A percentile compares a stretch with the other conserved stretches of the same genome.
Evolutionary conservation across 1,140 invertebrate genomes (phyloP).

Genomic region (Ips nitidus): DNA sequence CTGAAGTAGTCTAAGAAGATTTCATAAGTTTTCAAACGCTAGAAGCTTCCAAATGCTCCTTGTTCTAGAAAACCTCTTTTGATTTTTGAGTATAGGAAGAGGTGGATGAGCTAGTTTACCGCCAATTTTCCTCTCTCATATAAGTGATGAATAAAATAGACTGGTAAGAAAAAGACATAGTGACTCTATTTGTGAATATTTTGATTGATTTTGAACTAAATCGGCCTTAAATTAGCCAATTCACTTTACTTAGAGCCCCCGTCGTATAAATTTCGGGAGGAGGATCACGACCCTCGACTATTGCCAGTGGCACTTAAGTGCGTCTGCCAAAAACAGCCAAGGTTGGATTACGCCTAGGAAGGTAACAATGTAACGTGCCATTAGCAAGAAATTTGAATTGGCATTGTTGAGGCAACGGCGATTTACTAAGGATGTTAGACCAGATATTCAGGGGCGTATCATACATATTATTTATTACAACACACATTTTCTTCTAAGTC

Average conservation of each 20-base stretch:
- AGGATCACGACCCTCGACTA: background rate
- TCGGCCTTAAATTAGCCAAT: background rate
- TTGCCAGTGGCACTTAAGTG: constrained; percentile 44
- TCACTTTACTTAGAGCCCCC: background rate
- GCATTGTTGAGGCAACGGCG: constrained; percentile 50
- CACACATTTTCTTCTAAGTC: no score
- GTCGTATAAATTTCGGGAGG: constrained; percentile 14
- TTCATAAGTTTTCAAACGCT: no score
- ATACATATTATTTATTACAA: background rate
- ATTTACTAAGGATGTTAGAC: constrained; percentile 17
- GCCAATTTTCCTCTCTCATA: no score
- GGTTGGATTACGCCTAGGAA: constrained; percentile 44
- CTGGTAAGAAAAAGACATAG: no score
- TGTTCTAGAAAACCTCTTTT: no score
- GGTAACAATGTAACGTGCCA: constrained; percentile 55
- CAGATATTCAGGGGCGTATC: constrained; percentile 5
- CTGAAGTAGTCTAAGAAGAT: no score
- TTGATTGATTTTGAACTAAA: no score
- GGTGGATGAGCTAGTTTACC: no score
- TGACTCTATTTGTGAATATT: no score
- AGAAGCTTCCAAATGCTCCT: no score
- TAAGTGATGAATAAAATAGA: no score
- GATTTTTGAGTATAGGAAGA: no score
- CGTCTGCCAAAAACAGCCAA: constrained; percentile 42
- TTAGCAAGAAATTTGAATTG: constrained; percentile 54